These are phyloP conservation scores for Sitodiplosis mosellana DNA, from an alignment of 1,140 invertebrate species.

Conservation along the genomic window DNA sequence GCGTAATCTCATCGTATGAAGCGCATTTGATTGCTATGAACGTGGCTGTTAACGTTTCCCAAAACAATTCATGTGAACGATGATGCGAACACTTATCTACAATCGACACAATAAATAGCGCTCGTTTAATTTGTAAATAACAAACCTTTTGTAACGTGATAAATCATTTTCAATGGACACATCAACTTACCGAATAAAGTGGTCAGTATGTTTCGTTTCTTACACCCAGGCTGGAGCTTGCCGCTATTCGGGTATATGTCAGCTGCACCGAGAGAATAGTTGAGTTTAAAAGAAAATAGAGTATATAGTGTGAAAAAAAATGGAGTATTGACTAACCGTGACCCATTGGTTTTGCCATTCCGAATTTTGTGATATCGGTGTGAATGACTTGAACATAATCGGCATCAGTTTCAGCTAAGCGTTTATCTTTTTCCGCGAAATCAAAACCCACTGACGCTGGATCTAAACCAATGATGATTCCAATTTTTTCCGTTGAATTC, in stretches of 20 bases:
- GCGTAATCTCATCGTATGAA: slow-evolving; percentile 21
- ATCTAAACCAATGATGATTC: slow-evolving; percentile 23
- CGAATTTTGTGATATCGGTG: slow-evolving; percentile 31
- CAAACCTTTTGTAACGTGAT: slow-evolving; percentile 1
- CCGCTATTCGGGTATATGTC: slow-evolving; percentile 26
- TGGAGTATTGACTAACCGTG: slow-evolving; percentile 29
- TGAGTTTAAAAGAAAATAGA: no score
- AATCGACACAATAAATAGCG: not conserved
- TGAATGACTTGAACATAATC: slow-evolving; percentile 42
- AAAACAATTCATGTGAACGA: slow-evolving; percentile 27
- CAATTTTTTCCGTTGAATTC: slow-evolving; percentile 1
- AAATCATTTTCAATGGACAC: not conserved
- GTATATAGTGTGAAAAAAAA: slow-evolving; percentile 8
- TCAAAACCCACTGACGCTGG: slow-evolving; percentile 29
- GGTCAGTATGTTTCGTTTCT: slow-evolving; percentile 3
- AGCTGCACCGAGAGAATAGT: slow-evolving; percentile 1
- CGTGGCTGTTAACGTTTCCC: slow-evolving; percentile 23
- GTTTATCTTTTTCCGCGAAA: slow-evolving; percentile 11
- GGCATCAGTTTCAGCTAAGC: slow-evolving; percentile 34
- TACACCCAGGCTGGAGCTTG: slow-evolving; percentile 6
- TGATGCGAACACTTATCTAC: slow-evolving; percentile 28
- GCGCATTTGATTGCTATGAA: slow-evolving; percentile 18
- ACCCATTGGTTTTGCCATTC: slow-evolving; percentile 27
- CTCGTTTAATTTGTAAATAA: no score
- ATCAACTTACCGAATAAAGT: not conserved